Percentiles rank a stretch among this genome's conserved stretches.
These are phyloP conservation scores for Labrus mixtus DNA, from an alignment of 2,113 vertebrate species.

Conservation along the genomic window DNA sequence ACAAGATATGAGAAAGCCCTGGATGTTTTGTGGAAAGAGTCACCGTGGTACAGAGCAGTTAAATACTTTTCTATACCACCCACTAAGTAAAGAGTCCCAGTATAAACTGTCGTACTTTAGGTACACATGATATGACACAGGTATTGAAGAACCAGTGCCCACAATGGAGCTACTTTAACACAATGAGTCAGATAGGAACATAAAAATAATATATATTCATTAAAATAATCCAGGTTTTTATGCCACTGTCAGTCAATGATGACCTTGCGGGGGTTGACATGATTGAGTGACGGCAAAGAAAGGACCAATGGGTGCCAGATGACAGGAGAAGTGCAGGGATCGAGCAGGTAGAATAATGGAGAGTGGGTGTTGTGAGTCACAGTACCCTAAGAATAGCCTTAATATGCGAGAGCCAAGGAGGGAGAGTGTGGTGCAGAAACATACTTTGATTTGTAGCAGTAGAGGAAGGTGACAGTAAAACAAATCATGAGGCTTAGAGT, in stretches of 20 bases:
- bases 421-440: constrained; percentile 16
- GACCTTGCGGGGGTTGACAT: constrained; percentile 5
- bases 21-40: not conserved
- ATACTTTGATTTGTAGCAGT: constrained; percentile 16
- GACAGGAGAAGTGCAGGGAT: constrained; percentile 52
- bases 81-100: constrained; percentile 20
- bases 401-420: constrained; percentile 17
- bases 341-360: constrained; percentile 60
- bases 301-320: constrained; percentile 51
- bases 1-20: too few relatives aligned
- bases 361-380: constrained; percentile 73
- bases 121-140: constrained; percentile 1
- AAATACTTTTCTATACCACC: constrained; percentile 8
- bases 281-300: constrained; percentile 21
- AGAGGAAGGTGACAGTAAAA: not conserved
- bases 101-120: not conserved
- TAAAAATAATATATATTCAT: not conserved
- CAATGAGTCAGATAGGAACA: too few relatives aligned
- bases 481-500: constrained; percentile 17
- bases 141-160: constrained; percentile 1
- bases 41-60: not conserved
- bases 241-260: constrained; percentile 9
- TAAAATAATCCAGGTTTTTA: not conserved
- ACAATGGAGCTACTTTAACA: too few relatives aligned
- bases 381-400: constrained; percentile 58